Evolutionary conservation across 1,140 invertebrate species (phyloP).

Genomic region (Drosophila varians): DNA sequence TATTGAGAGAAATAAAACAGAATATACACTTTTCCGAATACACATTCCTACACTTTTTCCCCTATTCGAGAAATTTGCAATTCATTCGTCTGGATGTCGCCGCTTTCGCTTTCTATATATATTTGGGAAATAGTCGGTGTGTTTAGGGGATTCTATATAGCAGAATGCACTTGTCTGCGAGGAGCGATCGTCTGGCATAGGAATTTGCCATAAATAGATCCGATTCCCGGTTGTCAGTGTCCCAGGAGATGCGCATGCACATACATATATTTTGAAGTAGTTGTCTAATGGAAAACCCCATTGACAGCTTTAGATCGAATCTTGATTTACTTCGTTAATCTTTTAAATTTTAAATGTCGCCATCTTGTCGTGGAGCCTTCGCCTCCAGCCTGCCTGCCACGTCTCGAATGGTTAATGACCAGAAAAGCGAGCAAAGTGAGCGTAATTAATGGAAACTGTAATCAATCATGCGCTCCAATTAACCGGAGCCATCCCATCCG

Average conservation of each 20-base stretch:
- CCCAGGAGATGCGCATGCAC: constrained; percentile 17
- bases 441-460: constrained; percentile 73
- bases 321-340: constrained; percentile 40
- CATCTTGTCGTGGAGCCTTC: background rate
- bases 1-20: constrained; percentile 28
- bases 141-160: background rate
- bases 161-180: constrained; percentile 53
- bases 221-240: constrained; percentile 11
- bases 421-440: constrained; percentile 62
- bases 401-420: constrained; percentile 64
- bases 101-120: constrained; percentile 32
- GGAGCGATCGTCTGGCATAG: constrained; percentile 44
- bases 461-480: constrained; percentile 80
- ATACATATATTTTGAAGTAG: constrained; percentile 24
- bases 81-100: constrained; percentile 20
- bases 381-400: background rate
- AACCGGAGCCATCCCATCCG: constrained; percentile 42
- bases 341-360: constrained; percentile 42
- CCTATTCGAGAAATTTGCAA: no score
- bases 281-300: constrained; percentile 32
- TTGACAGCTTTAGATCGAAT: constrained; percentile 23
- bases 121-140: background rate
- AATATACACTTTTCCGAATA: constrained; percentile 24
- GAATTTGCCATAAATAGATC: constrained; percentile 77
- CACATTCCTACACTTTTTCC: constrained; percentile 23